These are phyloP conservation scores for Haemorhous mexicanus DNA, from an alignment of 2,113 vertebrate genomes.

Conservation along the genomic window DNA sequence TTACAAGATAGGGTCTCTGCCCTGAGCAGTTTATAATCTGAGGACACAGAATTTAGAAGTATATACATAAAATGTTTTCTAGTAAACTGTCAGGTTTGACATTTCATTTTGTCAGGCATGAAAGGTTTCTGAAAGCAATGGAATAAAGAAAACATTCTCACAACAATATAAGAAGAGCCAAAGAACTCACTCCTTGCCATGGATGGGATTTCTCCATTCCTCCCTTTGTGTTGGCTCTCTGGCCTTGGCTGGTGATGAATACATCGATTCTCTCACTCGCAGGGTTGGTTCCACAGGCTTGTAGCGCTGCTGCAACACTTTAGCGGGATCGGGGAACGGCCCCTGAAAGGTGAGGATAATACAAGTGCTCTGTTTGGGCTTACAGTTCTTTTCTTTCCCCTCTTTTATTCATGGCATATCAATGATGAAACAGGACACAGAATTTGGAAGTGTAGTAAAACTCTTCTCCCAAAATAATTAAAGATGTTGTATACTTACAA, in stretches of 20 bases:
- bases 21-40: constrained; percentile 8
- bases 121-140: neutral
- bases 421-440: neutral
- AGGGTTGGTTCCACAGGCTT: constrained; percentile 81
- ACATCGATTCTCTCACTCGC: constrained; percentile 74
- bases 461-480: constrained; percentile 35
- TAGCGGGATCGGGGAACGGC: constrained; percentile 74
- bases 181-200: constrained; percentile 74
- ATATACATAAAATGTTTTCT: neutral
- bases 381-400: neutral
- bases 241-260: constrained; percentile 68
- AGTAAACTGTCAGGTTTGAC: constrained; percentile 59
- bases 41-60: constrained; percentile 16
- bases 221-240: constrained; percentile 66
- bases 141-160: neutral
- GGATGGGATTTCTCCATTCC: constrained; percentile 53
- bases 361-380: constrained; percentile 1
- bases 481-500: neutral
- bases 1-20: constrained; percentile 21
- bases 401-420: neutral
- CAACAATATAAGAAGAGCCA: neutral
- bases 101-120: constrained; percentile 35
- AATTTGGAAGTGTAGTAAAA: neutral
- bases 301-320: constrained; percentile 79
- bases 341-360: constrained; percentile 74